Conservation (phyloP, 2,797 vertebrate species). For the Phyllotis vaccarum region DNA sequence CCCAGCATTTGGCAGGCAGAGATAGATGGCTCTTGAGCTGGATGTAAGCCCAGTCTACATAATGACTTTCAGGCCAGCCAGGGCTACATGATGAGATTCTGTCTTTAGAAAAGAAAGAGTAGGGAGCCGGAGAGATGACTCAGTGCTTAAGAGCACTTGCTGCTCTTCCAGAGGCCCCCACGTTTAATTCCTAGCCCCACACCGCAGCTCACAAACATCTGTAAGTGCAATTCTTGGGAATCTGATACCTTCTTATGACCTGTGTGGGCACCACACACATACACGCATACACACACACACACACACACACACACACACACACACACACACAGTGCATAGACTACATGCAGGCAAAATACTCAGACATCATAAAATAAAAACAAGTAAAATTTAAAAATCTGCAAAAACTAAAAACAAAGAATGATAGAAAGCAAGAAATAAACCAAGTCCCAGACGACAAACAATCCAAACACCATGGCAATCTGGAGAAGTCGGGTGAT, state of each 20-base stretch:
- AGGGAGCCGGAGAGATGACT: background rate
- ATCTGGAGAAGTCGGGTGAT: constrained; percentile 85
- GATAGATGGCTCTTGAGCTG: background rate
- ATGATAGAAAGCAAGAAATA: background rate
- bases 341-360: background rate
- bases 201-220: background rate
- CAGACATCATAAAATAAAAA: background rate
- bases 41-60: background rate
- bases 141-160: background rate
- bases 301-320: too few species aligned
- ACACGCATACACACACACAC: background rate
- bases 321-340: background rate
- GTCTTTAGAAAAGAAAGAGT: background rate
- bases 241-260: background rate
- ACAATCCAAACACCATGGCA: constrained; percentile 92
- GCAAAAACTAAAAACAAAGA: background rate
- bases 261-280: background rate
- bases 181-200: background rate
- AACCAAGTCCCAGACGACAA: constrained; percentile 92
- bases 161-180: background rate
- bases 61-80: background rate
- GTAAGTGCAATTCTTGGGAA: background rate
- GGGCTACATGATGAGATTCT: background rate
- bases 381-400: background rate
- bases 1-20: background rate